Evolutionary conservation across 2,797 vertebrate genomes (phyloP), one percentile per base, ranked within the genome.

Genomic region (Echeneis naucrates): DNA sequence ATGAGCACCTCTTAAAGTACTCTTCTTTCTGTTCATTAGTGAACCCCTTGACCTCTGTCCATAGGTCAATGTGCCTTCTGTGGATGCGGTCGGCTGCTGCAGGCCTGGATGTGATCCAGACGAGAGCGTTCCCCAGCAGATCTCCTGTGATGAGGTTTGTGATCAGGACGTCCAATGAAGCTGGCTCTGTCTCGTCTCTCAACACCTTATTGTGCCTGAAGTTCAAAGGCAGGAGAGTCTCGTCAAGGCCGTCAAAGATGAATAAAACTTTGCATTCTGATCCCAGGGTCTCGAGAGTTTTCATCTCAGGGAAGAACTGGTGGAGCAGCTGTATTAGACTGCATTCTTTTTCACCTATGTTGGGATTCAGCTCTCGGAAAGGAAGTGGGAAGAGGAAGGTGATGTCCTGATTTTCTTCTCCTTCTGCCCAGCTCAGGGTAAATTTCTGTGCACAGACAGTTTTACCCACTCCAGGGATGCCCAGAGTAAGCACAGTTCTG

Each of bases 11-110:
- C 71, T 23, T 80, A n/a, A 90, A 88, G 62, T 90, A 90, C 32
- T 87, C 76, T 26, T 87, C 85, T 53, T 73, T 82, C 56, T 85
- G 82, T 44, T 57, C 21, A 4, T 53, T 59, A 27, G 37, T 52
- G 14, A 90, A 90, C 10, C 89, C 89, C 19, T 56, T 76, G 4
- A 90, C 76, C 40, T 88, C 87, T 0, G 87, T 89, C 73, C 78
- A 69, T 10, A 35, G 77, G 23, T 88, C 45, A 2, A 89, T 48
- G 53, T 59, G 17, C 21, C 72, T 56, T 13, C 48, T 45, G 11
- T 75, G 78, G 30, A 89, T 81, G 2, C 12, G 66, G 23, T 42
- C 61, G 16, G 57, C 56, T 12, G 89, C 87, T 0, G 74, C 80
- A 5, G 89, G 89, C 60, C 68, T 76, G 21, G 80, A 86, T 0